These are phyloP conservation scores for Microctonus brassicae DNA, from an alignment of 2,888 invertebrate species.

Conservation along the genomic window DNA sequence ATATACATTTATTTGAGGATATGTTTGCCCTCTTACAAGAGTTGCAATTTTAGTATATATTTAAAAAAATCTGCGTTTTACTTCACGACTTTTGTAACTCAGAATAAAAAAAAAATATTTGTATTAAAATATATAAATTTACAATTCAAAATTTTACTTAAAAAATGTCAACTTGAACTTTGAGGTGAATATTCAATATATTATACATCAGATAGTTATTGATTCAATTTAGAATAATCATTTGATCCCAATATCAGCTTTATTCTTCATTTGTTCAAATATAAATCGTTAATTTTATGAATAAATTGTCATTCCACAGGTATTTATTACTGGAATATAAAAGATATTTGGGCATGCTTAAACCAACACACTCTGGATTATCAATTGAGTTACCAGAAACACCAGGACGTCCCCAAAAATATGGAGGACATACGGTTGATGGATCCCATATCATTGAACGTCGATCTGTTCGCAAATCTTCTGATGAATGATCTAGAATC, in stretches of 20 bases:
- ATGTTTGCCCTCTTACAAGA: no score
- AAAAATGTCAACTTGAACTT: no score
- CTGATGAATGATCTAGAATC: constrained; percentile 55
- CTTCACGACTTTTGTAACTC: no score
- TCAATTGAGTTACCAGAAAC: constrained; percentile 52
- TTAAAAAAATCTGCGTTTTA: no score
- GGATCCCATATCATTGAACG: constrained; percentile 67
- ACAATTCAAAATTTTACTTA: no score
- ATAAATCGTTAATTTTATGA: constrained; percentile 66
- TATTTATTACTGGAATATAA: constrained; percentile 55
- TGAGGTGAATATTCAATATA: no score
- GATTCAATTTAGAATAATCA: neutral
- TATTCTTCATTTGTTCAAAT: constrained; percentile 49
- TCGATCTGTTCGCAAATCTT: constrained; percentile 52
- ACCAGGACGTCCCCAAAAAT: constrained; percentile 67
- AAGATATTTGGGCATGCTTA: constrained; percentile 63
- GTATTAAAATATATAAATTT: no score
- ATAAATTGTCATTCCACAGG: constrained; percentile 61
- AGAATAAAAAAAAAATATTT: no score
- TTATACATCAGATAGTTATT: no score
- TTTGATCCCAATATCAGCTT: neutral
- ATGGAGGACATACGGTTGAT: constrained; percentile 63
- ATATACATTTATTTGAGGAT: no score
- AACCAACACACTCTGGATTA: constrained; percentile 68
- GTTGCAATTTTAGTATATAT: no score